Base-by-base conservation (phyloP, 2,888 invertebrate species). In the Norana najaformis region DNA sequence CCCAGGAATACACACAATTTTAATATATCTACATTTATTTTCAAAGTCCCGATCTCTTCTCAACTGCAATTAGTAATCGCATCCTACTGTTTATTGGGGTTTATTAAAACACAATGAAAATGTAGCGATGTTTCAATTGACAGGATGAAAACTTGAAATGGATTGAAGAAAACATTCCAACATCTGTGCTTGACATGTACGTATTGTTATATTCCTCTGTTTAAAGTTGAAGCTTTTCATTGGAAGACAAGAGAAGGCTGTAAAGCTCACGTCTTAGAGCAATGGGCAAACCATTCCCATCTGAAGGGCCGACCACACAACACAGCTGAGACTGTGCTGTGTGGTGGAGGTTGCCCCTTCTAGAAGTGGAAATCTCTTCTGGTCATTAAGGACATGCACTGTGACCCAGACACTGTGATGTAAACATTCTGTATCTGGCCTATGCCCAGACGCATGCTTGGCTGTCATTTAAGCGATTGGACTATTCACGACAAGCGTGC, bases 131-230 rank as follows among this genome's bases (percentile, higher is more conserved):
- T 53, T 85, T 88, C 82, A 90, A 47, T 88, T 85, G 91, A 35
- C 92, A 94, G 94, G 97, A 97, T 93, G 97, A 97, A 93, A 97
- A 97, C 93, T 95, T 97, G 92, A 96, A 97, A 94, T 98, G 98
- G 98, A 97, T 98, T 14, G 98, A 98, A 94, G 98, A 98, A 93
- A 97, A 98, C 95, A 98, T 98, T 92, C 97, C 98, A 0, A 96
- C 97, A 41, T 96, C 96, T 16, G 95, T 97, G 92, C 96, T 96
- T 91, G 97, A 97, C 94, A 96, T 97, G 96, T 96, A 94, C 95
- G 95, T 94, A 41, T 88, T n/a, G 69, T n/a, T 69, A 30, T 30
- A n/a, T 69, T 69, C n/a, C 30, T 69, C 16, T 69, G 53, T 53
- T 53, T 53, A 53, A 53, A 30, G 30, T 53, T n/a, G n/a, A n/a